A percentile compares a stretch with the other conserved stretches of the same genome.
Evolutionary conservation across 2,797 vertebrate genomes (phyloP).

Genomic region (Setipinna tenuifilis): DNA sequence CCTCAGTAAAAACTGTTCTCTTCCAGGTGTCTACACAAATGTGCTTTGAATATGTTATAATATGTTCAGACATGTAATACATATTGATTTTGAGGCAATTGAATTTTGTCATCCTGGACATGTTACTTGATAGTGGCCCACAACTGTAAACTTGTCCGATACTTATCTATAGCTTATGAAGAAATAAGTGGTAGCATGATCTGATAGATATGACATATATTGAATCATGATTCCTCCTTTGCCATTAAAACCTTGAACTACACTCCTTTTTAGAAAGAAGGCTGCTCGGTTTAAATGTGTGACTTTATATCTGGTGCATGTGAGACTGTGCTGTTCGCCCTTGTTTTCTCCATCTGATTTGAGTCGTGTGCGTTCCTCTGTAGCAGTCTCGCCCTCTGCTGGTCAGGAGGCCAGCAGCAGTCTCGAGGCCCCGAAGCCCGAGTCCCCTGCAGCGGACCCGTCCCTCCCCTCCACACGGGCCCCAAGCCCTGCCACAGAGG

Average conservation of each 20-base stretch:
- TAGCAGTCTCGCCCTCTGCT: constrained; percentile 75
- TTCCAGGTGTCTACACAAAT: constrained; percentile 26
- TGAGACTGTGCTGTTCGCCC: too few relatives aligned
- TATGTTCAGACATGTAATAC: background rate
- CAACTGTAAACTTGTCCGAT: background rate
- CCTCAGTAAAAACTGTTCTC: background rate
- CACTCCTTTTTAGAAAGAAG: too few relatives aligned
- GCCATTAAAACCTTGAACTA: too few relatives aligned
- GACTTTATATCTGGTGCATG: too few relatives aligned
- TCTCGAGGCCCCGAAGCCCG: constrained; percentile 74
- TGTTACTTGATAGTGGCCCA: background rate
- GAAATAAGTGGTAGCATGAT: background rate
- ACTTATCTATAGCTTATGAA: background rate
- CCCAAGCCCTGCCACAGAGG: constrained; percentile 69
- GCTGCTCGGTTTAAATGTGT: too few relatives aligned
- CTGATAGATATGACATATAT: constrained; percentile 12
- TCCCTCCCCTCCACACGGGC: constrained; percentile 68
- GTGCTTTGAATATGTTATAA: constrained; percentile 33
- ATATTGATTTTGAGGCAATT: background rate
- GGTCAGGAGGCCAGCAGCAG: constrained; percentile 76
- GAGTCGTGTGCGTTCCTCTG: constrained; percentile 26
- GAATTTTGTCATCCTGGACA: too few relatives aligned
- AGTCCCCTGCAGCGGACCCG: constrained; percentile 74
- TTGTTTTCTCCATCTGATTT: background rate
- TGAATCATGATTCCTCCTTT: constrained; percentile 36